phyloP scores from a whole-genome alignment of 2,113 vertebrate species.

The Galeopterus variegatus region DNA sequence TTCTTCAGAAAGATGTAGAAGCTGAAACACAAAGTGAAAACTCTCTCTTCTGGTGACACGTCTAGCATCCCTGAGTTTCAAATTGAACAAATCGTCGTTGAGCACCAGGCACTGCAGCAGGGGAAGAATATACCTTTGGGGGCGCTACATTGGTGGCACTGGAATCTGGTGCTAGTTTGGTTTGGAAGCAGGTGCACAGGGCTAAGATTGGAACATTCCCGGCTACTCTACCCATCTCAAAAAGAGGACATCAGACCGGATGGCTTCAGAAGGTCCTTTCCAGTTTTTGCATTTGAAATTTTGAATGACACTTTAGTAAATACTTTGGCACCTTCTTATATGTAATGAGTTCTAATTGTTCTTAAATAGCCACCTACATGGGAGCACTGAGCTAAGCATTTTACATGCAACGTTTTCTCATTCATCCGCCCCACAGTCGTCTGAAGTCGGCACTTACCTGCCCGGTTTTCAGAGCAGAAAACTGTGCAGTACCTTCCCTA shows the following conservation, averaged over 20 bases:
- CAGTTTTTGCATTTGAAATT: slow-evolving; percentile 1
- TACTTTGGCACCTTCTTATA: slow-evolving; percentile 15
- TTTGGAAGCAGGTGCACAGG: background rate
- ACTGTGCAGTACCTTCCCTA: background rate
- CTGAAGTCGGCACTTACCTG: background rate
- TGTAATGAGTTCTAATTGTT: background rate
- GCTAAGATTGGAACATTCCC: background rate
- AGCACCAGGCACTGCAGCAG: background rate
- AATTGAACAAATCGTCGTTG: background rate
- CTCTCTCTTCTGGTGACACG: background rate
- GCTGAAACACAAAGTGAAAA: background rate
- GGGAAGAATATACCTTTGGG: background rate
- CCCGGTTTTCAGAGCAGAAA: slow-evolving; percentile 2
- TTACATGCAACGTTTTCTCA: background rate
- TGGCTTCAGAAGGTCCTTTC: background rate
- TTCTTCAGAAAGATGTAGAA: slow-evolving; percentile 16
- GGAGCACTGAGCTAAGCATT: background rate
- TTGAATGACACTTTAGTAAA: slow-evolving; percentile 20
- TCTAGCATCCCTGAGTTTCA: background rate
- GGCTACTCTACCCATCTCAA: background rate
- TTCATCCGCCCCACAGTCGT: background rate
- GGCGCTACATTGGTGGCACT: background rate
- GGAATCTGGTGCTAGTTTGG: background rate
- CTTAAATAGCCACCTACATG: background rate
- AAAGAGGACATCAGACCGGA: background rate